These are phyloP conservation scores for Rhingia campestris DNA, from an alignment of 2,888 invertebrate species.

Conservation along the genomic window DNA sequence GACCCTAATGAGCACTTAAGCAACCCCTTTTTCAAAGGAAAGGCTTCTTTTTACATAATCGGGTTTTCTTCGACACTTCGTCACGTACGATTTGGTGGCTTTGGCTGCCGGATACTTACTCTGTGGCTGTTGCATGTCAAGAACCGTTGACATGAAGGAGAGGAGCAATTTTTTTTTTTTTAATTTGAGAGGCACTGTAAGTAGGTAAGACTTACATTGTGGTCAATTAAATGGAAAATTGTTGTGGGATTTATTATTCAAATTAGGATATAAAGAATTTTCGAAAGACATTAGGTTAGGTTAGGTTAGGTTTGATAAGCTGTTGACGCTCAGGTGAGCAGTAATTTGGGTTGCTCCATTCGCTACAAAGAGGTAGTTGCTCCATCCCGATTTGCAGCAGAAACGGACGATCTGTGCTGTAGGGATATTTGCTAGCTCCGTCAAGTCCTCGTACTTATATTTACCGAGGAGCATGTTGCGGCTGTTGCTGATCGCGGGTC, in stretches of 20 bases:
- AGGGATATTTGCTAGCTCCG: too few relatives aligned
- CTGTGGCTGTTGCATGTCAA: constrained; percentile 54
- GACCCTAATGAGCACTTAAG: constrained; percentile 64
- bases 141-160: constrained; percentile 44
- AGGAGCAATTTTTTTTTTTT: not conserved
- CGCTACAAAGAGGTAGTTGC: too few relatives aligned
- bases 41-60: constrained; percentile 33
- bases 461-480: too few relatives aligned
- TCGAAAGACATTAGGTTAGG: too few relatives aligned
- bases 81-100: constrained; percentile 57
- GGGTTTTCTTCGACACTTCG: constrained; percentile 52
- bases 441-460: too few relatives aligned
- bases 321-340: too few relatives aligned
- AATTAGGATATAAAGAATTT: too few relatives aligned
- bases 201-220: constrained; percentile 10
- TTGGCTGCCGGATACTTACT: constrained; percentile 27
- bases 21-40: constrained; percentile 49
- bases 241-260: not conserved
- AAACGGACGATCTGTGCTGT: too few relatives aligned
- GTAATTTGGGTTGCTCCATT: too few relatives aligned
- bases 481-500: too few relatives aligned
- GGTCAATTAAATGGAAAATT: constrained; percentile 54
- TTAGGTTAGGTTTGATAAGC: too few relatives aligned
- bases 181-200: constrained; percentile 6
- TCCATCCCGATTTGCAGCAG: too few relatives aligned